Percentiles rank a stretch among this genome's conserved stretches.
phyloP scores from a whole-genome alignment of 2,888 invertebrate genomes.

The Idaea aversata region DNA sequence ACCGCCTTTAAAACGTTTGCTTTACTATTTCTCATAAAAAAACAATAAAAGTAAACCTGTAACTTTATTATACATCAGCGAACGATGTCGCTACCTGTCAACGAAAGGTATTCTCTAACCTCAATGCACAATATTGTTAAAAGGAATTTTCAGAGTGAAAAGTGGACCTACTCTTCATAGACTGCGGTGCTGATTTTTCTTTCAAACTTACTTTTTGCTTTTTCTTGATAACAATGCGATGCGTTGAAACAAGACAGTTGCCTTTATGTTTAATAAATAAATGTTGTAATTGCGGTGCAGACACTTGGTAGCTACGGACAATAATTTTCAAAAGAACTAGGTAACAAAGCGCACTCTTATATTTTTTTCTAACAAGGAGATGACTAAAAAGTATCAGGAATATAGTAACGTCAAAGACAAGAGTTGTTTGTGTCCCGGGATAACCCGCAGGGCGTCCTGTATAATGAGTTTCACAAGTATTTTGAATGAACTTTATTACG shows the following conservation, averaged over 20 bases:
- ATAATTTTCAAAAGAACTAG: slow-evolving; percentile 23
- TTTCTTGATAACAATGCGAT: slow-evolving; percentile 35
- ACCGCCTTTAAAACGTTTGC: slow-evolving; percentile 57
- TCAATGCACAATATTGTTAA: background rate
- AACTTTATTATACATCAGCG: background rate
- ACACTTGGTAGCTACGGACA: slow-evolving; percentile 27
- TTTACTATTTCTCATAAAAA: slow-evolving; percentile 10
- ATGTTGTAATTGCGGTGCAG: slow-evolving; percentile 27
- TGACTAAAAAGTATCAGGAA: slow-evolving; percentile 39
- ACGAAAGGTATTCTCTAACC: background rate
- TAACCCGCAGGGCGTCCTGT: slow-evolving; percentile 37
- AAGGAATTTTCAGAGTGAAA: background rate
- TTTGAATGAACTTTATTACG: slow-evolving; percentile 50
- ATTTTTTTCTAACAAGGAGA: slow-evolving; percentile 27
- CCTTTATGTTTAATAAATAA: slow-evolving; percentile 37
- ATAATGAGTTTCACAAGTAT: slow-evolving; percentile 56
- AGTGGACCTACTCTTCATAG: no score
- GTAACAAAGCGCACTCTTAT: slow-evolving; percentile 23
- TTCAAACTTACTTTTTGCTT: no score
- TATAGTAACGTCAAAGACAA: slow-evolving; percentile 38
- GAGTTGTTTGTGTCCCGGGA: slow-evolving; percentile 34
- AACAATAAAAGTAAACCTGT: background rate
- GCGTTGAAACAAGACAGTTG: slow-evolving; percentile 26
- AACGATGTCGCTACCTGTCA: background rate
- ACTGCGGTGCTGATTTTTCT: no score